Evolutionary conservation across 2,797 vertebrate genomes (phyloP), one percentile per base, ranked within the genome.

Genomic region (Masticophis lateralis): DNA sequence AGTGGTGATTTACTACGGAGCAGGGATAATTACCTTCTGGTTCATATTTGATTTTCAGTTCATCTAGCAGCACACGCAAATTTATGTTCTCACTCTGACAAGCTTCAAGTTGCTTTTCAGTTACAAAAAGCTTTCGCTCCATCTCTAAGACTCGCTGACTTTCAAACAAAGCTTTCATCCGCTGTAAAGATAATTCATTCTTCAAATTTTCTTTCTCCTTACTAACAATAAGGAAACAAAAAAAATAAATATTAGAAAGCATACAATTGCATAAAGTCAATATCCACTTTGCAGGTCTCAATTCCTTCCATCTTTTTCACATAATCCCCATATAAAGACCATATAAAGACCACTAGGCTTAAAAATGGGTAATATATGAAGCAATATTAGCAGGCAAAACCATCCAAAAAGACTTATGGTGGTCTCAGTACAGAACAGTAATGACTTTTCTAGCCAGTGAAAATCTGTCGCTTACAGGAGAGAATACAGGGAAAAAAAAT

Each of bases 111-210:
- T 97, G 96, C 59, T 98, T 98, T 94, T 99, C 99, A 25, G 97
- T 98, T 7, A 97, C 95, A 96, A 98, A 99, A 43, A 99, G 98
- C 91, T 99, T 99, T 96, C 99, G 98, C 95, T 99, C 99, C 96
- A 99, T 96, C 94, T 99, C 98, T 94, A 99, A 97, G 88, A 98
- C 98, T 95, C 98, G 98, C 53, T 99, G 99, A 96, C 99, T 99
- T 97, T 99, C 99, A 69, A 98, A 98, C 89, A 99, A 96, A 86
- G 98, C 98, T 95, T 99, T 99, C 98, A 99, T 99, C 94, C 99
- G 98, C 96, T 99, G 98, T 91, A 99, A 97, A 53, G 99, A 99
- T 2, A 99, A 97, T 94, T 99, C 99, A 12, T 98, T 98, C 95
- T 98, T 98, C 55, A 98, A 95, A 55, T 98, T 97, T 96, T 99